phyloP scores from a whole-genome alignment of 2,888 invertebrate genomes.

The Colletes collaris region DNA sequence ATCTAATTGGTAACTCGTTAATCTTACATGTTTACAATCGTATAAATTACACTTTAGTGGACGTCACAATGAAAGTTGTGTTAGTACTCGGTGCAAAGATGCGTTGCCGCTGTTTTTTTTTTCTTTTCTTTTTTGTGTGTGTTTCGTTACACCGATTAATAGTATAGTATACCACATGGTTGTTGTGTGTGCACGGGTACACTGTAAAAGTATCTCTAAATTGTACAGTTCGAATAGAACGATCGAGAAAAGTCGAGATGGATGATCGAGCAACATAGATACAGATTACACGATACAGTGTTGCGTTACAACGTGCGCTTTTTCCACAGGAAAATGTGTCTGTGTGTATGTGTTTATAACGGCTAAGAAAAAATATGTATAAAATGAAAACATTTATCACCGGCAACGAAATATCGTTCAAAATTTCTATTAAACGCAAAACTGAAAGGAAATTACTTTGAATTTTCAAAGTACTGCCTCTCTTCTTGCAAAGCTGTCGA shows the following conservation, averaged over 20 bases:
- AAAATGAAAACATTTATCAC: too few relatives aligned
- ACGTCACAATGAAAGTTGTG: slow-evolving; percentile 73
- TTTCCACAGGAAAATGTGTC: background rate
- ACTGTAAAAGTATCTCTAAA: slow-evolving; percentile 13
- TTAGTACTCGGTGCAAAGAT: slow-evolving; percentile 68
- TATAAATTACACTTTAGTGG: slow-evolving; percentile 70
- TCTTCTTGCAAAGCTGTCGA: too few relatives aligned
- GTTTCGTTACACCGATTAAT: slow-evolving; percentile 49
- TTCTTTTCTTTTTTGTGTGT: slow-evolving; percentile 24
- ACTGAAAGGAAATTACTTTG: too few relatives aligned
- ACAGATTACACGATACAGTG: too few relatives aligned
- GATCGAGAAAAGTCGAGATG: background rate
- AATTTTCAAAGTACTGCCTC: too few relatives aligned
- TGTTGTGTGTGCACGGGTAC: slow-evolving; percentile 17
- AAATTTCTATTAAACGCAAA: too few relatives aligned
- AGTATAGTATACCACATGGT: slow-evolving; percentile 25
- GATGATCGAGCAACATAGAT: background rate
- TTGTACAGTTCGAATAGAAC: slow-evolving; percentile 18
- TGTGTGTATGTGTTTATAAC: background rate
- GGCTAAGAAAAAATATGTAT: background rate
- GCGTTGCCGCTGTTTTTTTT: slow-evolving; percentile 38
- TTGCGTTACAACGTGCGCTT: too few relatives aligned
- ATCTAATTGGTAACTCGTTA: background rate
- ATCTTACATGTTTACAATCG: slow-evolving; percentile 69
- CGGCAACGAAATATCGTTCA: too few relatives aligned